These are phyloP conservation scores for Omphaloscelis lunosa DNA, from an alignment of 2,888 invertebrate genomes.

Conservation along the genomic window DNA sequence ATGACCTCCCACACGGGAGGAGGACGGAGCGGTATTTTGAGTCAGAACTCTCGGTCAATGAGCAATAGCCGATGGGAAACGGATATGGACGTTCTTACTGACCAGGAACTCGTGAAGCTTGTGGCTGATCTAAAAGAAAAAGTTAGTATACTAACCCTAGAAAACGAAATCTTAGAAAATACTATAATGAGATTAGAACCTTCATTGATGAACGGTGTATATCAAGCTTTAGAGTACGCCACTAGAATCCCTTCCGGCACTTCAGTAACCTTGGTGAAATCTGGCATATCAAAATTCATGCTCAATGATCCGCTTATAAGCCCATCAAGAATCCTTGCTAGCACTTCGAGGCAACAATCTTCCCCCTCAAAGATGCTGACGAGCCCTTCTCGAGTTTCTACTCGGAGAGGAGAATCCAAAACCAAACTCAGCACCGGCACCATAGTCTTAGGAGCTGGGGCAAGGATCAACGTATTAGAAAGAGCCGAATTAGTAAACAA, in stretches of 20 bases:
- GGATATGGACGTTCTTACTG: slow-evolving; percentile 78
- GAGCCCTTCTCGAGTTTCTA: slow-evolving; percentile 76
- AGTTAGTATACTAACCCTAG: slow-evolving; percentile 80
- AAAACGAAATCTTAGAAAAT: slow-evolving; percentile 89
- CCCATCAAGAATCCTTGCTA: slow-evolving; percentile 52
- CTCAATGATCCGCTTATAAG: slow-evolving; percentile 70
- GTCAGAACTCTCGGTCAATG: slow-evolving; percentile 79
- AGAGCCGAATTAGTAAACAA: slow-evolving; percentile 87
- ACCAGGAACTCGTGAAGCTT: slow-evolving; percentile 80
- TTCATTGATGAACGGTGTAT: slow-evolving; percentile 84
- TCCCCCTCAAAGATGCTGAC: slow-evolving; percentile 63
- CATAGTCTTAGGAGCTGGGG: slow-evolving; percentile 77
- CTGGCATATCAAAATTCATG: slow-evolving; percentile 76
- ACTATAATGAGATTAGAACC: slow-evolving; percentile 87
- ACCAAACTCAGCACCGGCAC: slow-evolving; percentile 81
- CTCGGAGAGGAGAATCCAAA: slow-evolving; percentile 81
- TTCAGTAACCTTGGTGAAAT: slow-evolving; percentile 75
- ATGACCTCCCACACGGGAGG: slow-evolving; percentile 7
- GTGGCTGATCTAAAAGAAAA: slow-evolving; percentile 80
- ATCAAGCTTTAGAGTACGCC: slow-evolving; percentile 84
- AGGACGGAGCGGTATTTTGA: slow-evolving; percentile 71
- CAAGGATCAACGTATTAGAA: slow-evolving; percentile 88
- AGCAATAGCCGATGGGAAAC: slow-evolving; percentile 67
- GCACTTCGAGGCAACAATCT: not conserved
- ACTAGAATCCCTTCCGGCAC: slow-evolving; percentile 77